Evolutionary conservation across 2,888 invertebrate species (phyloP).

Genomic region (Boloria selene): DNA sequence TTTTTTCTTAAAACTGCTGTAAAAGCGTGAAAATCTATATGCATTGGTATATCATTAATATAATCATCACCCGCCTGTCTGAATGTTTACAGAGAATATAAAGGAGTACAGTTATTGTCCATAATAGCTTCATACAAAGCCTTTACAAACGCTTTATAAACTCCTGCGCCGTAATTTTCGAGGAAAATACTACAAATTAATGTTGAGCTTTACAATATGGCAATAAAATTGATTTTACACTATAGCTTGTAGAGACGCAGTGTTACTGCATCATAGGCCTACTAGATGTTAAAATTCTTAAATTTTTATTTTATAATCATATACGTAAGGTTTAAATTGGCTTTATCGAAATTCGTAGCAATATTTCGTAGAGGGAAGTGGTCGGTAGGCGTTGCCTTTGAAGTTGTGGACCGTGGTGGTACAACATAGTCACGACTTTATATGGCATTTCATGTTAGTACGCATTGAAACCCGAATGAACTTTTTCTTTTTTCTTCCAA

Average conservation of each 20-base stretch:
- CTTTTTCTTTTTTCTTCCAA: constrained; percentile 46
- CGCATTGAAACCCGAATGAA: constrained; percentile 37
- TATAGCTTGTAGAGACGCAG: constrained; percentile 8
- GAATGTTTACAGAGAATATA: constrained; percentile 56
- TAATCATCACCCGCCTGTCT: constrained; percentile 66
- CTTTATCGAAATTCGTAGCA: constrained; percentile 29
- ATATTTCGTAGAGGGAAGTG: constrained; percentile 54
- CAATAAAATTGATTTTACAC: constrained; percentile 26
- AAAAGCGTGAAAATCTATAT: constrained; percentile 44
- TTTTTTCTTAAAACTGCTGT: too few species aligned
- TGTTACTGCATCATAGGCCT: constrained; percentile 27
- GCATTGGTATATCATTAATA: constrained; percentile 58
- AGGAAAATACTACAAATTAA: constrained; percentile 19
- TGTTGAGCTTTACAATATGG: constrained; percentile 13
- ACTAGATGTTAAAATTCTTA: constrained; percentile 11
- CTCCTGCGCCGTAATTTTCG: constrained; percentile 29
- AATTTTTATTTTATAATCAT: constrained; percentile 32
- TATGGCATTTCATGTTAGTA: constrained; percentile 40
- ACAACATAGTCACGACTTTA: constrained; percentile 60
- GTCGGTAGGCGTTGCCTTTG: constrained; percentile 70
- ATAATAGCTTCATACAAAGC: constrained; percentile 49
- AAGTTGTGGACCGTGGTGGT: constrained; percentile 49
- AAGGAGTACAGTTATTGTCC: constrained; percentile 63
- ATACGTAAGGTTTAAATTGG: constrained; percentile 48
- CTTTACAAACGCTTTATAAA: constrained; percentile 66